A percentile compares a stretch with the other conserved stretches of the same genome.
Conservation (phyloP, 2,888 invertebrate genomes). For the Polyploca ridens region DNA sequence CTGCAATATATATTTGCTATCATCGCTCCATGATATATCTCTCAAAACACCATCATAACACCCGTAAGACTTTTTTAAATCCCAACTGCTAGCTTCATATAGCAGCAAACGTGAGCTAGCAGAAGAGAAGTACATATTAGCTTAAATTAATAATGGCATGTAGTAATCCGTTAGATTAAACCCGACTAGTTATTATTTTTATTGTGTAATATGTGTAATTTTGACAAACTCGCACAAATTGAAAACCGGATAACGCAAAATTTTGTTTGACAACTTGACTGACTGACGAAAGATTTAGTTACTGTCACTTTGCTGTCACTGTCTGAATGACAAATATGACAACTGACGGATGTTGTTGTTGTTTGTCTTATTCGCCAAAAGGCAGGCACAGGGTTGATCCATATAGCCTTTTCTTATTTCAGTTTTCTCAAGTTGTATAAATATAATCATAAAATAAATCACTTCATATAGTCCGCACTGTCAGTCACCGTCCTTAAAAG, state of each 20-base stretch:
- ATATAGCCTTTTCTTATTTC: too few species aligned
- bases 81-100: slow-evolving; percentile 82
- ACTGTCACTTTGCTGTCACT: too few species aligned
- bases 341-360: too few species aligned
- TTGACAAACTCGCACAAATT: slow-evolving; percentile 28
- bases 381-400: too few species aligned
- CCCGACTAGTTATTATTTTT: slow-evolving; percentile 3
- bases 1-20: slow-evolving; percentile 80
- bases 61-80: slow-evolving; percentile 79
- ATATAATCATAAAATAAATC: too few species aligned
- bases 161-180: not conserved
- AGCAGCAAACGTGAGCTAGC: slow-evolving; percentile 83
- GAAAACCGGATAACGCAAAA: slow-evolving; percentile 39
- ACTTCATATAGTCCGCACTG: too few species aligned
- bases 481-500: too few species aligned
- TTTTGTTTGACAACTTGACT: slow-evolving; percentile 35
- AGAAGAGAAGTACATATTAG: slow-evolving; percentile 83
- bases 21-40: slow-evolving; percentile 80
- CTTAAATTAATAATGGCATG: slow-evolving; percentile 23
- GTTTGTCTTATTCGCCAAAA: too few species aligned
- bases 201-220: not conserved
- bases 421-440: too few species aligned
- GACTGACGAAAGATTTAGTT: too few species aligned
- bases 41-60: slow-evolving; percentile 72
- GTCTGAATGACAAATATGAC: too few species aligned